Evolutionary conservation across 2,888 invertebrate genomes (phyloP).

Genomic region (Mimachlamys varia): DNA sequence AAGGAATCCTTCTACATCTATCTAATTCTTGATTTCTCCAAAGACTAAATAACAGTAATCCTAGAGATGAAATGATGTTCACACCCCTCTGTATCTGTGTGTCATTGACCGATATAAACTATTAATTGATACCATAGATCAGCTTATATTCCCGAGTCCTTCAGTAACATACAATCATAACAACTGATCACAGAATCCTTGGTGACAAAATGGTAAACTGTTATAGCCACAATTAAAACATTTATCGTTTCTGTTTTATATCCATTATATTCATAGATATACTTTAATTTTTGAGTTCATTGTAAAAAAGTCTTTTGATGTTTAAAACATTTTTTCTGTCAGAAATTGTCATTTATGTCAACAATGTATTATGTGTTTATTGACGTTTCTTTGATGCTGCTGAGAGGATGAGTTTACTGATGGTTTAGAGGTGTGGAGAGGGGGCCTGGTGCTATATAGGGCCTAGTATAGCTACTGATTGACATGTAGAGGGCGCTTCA

Average conservation of each 20-base stretch:
- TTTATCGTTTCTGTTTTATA: not conserved
- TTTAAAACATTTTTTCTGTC: not conserved
- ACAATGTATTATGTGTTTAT: constrained; percentile 3
- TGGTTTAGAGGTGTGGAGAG: constrained; percentile 19
- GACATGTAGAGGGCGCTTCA: not conserved
- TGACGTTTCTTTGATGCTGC: not conserved
- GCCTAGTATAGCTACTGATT: constrained; percentile 4
- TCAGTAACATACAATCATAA: not conserved
- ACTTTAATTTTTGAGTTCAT: not conserved
- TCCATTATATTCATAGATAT: not conserved
- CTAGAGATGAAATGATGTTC: not conserved
- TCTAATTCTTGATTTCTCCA: too few relatives aligned
- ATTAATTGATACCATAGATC: not conserved
- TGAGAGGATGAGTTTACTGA: not conserved
- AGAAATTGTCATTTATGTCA: not conserved
- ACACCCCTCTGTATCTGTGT: not conserved
- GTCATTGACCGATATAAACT: constrained; percentile 11
- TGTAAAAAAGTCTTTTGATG: not conserved
- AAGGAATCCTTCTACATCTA: too few relatives aligned
- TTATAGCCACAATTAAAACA: not conserved
- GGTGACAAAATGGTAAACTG: not conserved
- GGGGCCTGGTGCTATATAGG: not conserved
- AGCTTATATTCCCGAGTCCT: not conserved
- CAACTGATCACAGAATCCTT: not conserved
- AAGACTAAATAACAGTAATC: not conserved